Evolutionary conservation across 2,113 vertebrate genomes (phyloP), one percentile per base, ranked within the genome.

Genomic region (Rostratula benghalensis): DNA sequence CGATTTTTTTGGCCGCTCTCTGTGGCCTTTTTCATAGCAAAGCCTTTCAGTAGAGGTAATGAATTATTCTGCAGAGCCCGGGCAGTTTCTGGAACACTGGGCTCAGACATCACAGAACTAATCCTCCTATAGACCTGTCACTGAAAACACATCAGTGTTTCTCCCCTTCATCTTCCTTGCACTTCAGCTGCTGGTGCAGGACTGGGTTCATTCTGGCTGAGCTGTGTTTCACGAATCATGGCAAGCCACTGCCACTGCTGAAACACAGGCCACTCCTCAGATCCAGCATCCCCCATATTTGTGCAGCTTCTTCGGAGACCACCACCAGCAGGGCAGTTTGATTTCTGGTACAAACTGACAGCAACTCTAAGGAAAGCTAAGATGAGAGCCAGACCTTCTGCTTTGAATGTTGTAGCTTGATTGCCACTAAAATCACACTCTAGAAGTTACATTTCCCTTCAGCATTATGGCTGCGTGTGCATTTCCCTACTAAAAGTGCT

Each of bases 71-170:
- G 69, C 88, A 96, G 65, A 81, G 64, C 77, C 39, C 39, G 54
- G 73, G 43, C 56, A 56, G 48, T 95, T 94, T 96, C 92, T 96
- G 90, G 88, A 95, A 87, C 3, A 0, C 76, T 83, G 85, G 88
- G 48, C 83, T 90, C 90, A 69, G 95, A 93, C 80, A 93, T 93
- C 59, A 89, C 95, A 94, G 88, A 92, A 35, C 48, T 94, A 94
- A 97, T 96, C 95, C 78, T 82, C 74, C 41, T 89, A 61, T 69
- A 94, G 70, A 31, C 48, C 50, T 11, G 1, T 53, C 80, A 56
- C n/a, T 88, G 65, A 75, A 93, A 94, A 81, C 61, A 74, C 60
- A 54, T 57, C 56, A 87, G 56, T 22, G 1, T 90, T 90, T 81
- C 71, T 86, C 45, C 51, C 67, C 43, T 87, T 85, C 20, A 22